Evolutionary conservation across 2,797 vertebrate species (phyloP), one percentile per base, ranked within the genome.

Genomic region (Characodon lateralis): DNA sequence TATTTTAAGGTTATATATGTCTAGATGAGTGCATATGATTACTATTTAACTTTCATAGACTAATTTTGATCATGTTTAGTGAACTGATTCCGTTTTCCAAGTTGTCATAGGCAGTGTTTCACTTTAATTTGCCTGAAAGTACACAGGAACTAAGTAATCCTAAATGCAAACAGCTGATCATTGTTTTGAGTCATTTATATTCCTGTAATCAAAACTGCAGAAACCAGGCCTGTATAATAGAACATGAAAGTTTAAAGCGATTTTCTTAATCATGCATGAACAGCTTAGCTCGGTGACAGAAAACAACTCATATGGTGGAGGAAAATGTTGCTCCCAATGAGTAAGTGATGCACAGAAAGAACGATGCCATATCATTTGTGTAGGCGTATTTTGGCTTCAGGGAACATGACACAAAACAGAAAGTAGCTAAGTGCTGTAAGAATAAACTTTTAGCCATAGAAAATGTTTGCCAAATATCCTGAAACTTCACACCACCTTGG

Each of bases 141-240:
- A 77, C 74, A 72, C 58, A 46, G 53, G 63, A 46, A 79, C 74
- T 83, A 43, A 35, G 14, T 81, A 77, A 82, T 85, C 80, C 50
- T 13, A 20, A 80, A 3, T 48, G 74, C 74, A 82, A 86, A 82
- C 55, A 80, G 58, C 56, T 73, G 46, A 80, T 82, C 70, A 53
- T 28, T 39, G 35, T 71, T 20, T 61, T 43, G 24, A 2, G 6
- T 76, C 51, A 61, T 68, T 77, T 78, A 12, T 74, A 22, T 55
- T 50, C 31, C 56, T 75, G 83, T 81, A 50, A 78, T 78, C 63
- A 73, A 51, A 72, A 59, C 41, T 59, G 26, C 1, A 10, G 56
- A 73, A 72, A 66, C 63, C 16, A 71, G 51, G 71, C 78, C 39
- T 12, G 20, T 51, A 71, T 81, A 78, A 68, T 73, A 77, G 26